Evolutionary conservation across 2,113 vertebrate genomes (phyloP), one percentile per base, ranked within the genome.

Genomic region (Bufo bufo): DNA sequence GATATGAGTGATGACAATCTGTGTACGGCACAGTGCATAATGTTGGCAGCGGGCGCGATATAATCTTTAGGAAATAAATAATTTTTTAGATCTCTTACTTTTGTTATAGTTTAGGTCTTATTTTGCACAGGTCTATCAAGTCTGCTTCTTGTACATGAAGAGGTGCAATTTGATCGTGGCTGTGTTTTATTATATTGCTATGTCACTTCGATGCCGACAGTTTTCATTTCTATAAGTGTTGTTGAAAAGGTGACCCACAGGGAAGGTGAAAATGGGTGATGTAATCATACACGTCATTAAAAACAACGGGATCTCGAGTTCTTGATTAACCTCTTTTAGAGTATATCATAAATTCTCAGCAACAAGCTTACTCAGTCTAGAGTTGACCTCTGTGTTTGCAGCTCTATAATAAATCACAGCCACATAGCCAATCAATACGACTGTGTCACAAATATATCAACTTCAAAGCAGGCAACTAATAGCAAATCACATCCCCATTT

Each of bases 381-480:
- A 63, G 66, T 74, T 88, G 87, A 83, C 87, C 80, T 87, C 79
- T 88, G 69, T 84, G 71, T 83, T 84, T 65, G n/a, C n/a, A 54
- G 58, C 80, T 77, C 7, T 65, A 88, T 43, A 49, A 88, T 83
- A 88, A 88, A 88, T 88, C 87, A 88, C 86, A 23, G 80, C 56
- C 13, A 23, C 58, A 77, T 63, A 88, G 20, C 45, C 80, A 83
- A 88, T 88, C 86, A 88, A 88, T 88, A 83, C 47, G 9, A 66
- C 43, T 10, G 71, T 88, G 87, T 88, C 86, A 88, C 87, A 88
- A 75, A 88, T 88, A 88, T 88, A 88, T 88, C 87, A 88, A 83
- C 80, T 88, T 88, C 87, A 88, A 77, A 88, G 80, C 75, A 88
- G 87, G 80, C 80, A 77, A 80, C 78, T 82, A 88, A 88, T 77